Percentiles rank a stretch among this genome's conserved stretches.
phyloP scores from a whole-genome alignment of 2,113 vertebrate genomes.

The Dasypus novemcinctus region DNA sequence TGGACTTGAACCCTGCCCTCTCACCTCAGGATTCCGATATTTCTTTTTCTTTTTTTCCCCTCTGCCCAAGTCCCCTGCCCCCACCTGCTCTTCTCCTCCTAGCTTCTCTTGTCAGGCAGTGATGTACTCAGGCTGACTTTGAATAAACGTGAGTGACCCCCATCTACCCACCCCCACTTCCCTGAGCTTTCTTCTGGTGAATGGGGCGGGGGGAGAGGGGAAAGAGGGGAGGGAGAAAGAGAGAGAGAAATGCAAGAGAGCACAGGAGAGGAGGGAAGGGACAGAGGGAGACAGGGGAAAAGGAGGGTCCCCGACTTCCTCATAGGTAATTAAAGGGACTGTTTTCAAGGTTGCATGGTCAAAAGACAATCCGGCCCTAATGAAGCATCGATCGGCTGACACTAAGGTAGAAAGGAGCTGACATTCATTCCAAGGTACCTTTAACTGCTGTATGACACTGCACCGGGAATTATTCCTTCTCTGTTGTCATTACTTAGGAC shows the following conservation, averaged over 20 bases:
- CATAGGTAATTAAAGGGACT: constrained; percentile 86
- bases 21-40: constrained; percentile 78
- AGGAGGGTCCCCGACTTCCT: constrained; percentile 76
- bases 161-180: constrained; percentile 61
- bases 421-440: constrained; percentile 74
- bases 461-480: constrained; percentile 51
- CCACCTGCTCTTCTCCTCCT: constrained; percentile 52
- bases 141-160: constrained; percentile 80
- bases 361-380: constrained; percentile 84
- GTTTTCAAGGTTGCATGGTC: constrained; percentile 86
- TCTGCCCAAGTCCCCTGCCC: constrained; percentile 13
- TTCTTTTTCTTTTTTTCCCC: constrained; percentile 62
- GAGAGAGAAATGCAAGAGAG: not conserved
- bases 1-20: constrained; percentile 86
- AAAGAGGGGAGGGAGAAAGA: not conserved
- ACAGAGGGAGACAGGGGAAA: constrained; percentile 6
- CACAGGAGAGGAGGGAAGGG: not conserved
- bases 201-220: not conserved
- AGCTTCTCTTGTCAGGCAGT: constrained; percentile 63
- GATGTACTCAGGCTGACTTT: constrained; percentile 61
- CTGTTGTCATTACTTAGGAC: constrained; percentile 54
- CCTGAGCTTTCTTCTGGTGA: constrained; percentile 40
- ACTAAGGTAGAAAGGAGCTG: constrained; percentile 77
- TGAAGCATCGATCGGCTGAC: constrained; percentile 84
- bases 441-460: constrained; percentile 56